Evolutionary conservation across 2,888 invertebrate species (phyloP).

Genomic region (Exocentrus adspersus): DNA sequence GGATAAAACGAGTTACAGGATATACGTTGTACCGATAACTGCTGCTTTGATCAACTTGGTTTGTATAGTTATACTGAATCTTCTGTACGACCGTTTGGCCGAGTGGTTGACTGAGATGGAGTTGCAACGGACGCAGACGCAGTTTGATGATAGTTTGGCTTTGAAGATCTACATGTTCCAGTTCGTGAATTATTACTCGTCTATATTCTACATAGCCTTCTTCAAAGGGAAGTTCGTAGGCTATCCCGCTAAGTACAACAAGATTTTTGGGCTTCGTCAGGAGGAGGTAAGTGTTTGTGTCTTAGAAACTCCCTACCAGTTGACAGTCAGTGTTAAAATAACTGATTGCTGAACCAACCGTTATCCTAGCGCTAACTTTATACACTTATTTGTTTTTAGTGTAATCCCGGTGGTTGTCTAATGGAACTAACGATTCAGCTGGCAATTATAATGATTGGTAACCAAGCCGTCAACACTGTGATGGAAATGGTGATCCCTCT

Average conservation of each 20-base stretch:
- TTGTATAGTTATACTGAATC: slow-evolving; percentile 80
- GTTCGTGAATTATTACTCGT: slow-evolving; percentile 90
- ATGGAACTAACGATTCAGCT: slow-evolving; percentile 88
- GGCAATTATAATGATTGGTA: slow-evolving; percentile 87
- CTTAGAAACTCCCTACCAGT: too few relatives aligned
- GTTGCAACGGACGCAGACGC: slow-evolving; percentile 81
- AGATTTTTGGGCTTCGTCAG: slow-evolving; percentile 75
- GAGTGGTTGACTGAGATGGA: slow-evolving; percentile 78
- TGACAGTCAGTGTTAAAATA: too few relatives aligned
- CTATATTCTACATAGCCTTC: slow-evolving; percentile 86
- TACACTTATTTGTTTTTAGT: slow-evolving; percentile 69
- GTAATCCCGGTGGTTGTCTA: slow-evolving; percentile 86
- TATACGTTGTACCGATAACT: slow-evolving; percentile 77
- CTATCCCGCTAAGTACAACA: slow-evolving; percentile 80
- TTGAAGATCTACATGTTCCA: slow-evolving; percentile 88
- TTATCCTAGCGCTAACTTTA: slow-evolving; percentile 6
- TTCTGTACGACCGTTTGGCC: slow-evolving; percentile 73
- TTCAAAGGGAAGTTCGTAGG: slow-evolving; percentile 83
- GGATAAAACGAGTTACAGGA: slow-evolving; percentile 66
- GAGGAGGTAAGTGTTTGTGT: slow-evolving; percentile 74
- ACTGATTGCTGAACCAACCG: background rate
- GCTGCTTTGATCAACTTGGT: slow-evolving; percentile 82
- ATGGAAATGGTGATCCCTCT: slow-evolving; percentile 81
- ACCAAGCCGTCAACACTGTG: slow-evolving; percentile 81
- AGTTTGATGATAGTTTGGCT: slow-evolving; percentile 87